Evolutionary conservation across 53 echinoderm and acorn worm species (phyloP).

Genomic region (Astropecten irregularis): DNA sequence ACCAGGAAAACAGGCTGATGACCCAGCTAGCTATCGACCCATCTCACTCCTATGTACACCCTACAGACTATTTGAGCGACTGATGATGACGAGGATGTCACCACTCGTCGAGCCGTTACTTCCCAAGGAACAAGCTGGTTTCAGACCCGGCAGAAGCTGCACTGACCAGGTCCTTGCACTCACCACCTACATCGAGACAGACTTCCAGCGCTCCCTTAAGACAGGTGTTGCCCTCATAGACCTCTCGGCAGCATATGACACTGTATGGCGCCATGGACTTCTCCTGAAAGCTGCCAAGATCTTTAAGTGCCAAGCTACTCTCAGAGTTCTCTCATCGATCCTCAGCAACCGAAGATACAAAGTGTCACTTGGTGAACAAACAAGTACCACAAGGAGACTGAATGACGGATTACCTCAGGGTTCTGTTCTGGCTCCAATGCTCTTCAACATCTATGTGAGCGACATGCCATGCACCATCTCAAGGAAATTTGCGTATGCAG

Average conservation of each 20-base stretch:
- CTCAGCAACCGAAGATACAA: slow-evolving; percentile 29
- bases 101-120: slow-evolving; percentile 4
- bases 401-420: background rate
- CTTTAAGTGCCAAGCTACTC: slow-evolving; percentile 23
- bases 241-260: slow-evolving; percentile 24
- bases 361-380: slow-evolving; percentile 7
- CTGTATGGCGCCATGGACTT: slow-evolving; percentile 18
- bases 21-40: slow-evolving; percentile 33
- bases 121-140: slow-evolving; percentile 24
- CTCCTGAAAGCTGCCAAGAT: slow-evolving; percentile 8
- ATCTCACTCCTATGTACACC: slow-evolving; percentile 15
- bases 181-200: slow-evolving; percentile 25
- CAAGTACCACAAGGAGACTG: background rate
- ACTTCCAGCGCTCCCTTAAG: slow-evolving; percentile 5
- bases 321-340: slow-evolving; percentile 10
- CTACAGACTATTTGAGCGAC: slow-evolving; percentile 19
- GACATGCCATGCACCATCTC: slow-evolving; percentile 1
- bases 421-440: background rate
- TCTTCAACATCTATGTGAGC: slow-evolving; percentile 14
- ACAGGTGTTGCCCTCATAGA: slow-evolving; percentile 11
- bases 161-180: slow-evolving; percentile 27
- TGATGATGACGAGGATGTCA: background rate
- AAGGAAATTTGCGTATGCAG: slow-evolving; percentile 34
- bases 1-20: slow-evolving; percentile 14
- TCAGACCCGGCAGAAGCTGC: slow-evolving; percentile 28